phyloP scores from a whole-genome alignment of 2,888 invertebrate genomes.

The Poecilobothrus nobilitatus region DNA sequence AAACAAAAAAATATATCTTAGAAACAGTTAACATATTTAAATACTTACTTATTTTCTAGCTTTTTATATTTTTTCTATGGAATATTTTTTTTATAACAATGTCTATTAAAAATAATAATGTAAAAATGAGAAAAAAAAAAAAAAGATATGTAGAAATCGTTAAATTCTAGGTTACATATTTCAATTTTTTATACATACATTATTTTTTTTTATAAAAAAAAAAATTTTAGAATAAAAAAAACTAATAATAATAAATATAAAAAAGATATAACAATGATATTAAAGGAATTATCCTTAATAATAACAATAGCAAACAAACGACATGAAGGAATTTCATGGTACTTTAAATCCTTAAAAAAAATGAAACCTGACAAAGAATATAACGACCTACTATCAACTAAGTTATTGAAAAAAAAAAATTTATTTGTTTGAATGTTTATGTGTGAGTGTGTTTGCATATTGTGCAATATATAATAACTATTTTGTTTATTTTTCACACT shows the following conservation, averaged over 20 bases:
- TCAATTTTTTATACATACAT: background rate
- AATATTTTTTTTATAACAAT: background rate
- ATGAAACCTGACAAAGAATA: background rate
- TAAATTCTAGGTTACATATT: background rate
- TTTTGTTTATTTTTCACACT: too few species aligned
- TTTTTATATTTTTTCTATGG: too few species aligned
- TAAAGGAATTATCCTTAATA: background rate
- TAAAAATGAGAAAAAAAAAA: background rate
- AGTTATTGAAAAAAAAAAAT: background rate
- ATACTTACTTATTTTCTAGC: too few species aligned
- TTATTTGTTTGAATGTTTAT: background rate
- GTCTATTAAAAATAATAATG: conserved; percentile 3
- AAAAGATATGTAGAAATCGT: background rate
- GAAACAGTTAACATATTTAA: too few species aligned
- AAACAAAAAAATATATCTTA: too few species aligned
- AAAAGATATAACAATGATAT: background rate
- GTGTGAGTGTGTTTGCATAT: too few species aligned
- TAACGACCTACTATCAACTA: background rate
- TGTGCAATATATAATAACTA: too few species aligned
- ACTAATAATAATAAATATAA: background rate
- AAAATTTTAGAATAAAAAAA: too few species aligned
- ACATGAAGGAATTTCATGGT: background rate
- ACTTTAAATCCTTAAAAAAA: background rate
- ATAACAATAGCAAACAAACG: background rate
- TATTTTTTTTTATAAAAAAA: background rate